Base-by-base conservation (phyloP, 2,888 invertebrate genomes). In the Ectobius pallidus region DNA sequence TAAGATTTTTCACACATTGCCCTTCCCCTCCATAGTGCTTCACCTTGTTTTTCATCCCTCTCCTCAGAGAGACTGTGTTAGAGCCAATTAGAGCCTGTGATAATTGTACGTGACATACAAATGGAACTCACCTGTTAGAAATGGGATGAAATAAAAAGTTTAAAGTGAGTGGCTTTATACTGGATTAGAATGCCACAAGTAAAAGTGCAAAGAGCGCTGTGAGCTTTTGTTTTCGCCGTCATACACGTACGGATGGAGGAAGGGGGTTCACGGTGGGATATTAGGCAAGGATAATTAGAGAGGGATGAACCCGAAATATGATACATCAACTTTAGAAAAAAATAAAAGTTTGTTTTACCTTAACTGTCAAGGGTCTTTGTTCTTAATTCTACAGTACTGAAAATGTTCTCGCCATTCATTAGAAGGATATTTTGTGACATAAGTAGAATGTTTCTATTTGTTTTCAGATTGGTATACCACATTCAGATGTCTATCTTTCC, bases 31-130 rank as follows among this genome's bases (percentile, higher is more conserved):
- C 11, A 30, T 11, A 22, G 25, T 11, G 25, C 52, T 25, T 3
- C 58, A 3, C 30, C 58, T 58, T 58, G 52, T 58, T 58, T 30
- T 52, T 2, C n/a, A 52, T 2, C 14, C 32, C 30, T 16, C 58
- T 30, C 30, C 58, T 58, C 58, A 30, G 27, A 58, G 27, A 14
- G 58, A 55, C 27, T n/a, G 58, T 0, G 30, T 14, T 3, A 2
- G 25, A 52, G 30, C 58, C 44, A 65, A 46, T 65, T 65, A 65
- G 44, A 22, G 65, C 6, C 46, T 44, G 34, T 46, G 44, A 14
- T 74, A 74, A 74, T 74, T 74, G 72, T 27, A 20, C 20, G 72
- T 65, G 74, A 74, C 74, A 72, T 52, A 69, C 70, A 73, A 71
- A 73, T 71, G 71, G 58, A 71, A 68, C 63, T 67, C 42, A 22